Evolutionary conservation across 1,140 invertebrate genomes (phyloP).

Genomic region (Melanaphis sacchari): DNA sequence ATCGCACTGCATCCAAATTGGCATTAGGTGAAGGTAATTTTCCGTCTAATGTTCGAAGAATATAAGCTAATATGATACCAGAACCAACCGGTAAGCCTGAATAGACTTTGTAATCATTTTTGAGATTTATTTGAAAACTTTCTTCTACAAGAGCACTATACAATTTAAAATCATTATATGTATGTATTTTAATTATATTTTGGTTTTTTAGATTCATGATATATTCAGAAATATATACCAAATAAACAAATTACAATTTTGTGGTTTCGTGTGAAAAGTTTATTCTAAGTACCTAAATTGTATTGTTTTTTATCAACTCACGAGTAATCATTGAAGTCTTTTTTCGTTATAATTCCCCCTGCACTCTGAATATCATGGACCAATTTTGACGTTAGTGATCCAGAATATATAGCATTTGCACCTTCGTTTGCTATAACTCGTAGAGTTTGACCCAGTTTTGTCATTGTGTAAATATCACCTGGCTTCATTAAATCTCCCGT

Average conservation of each 20-base stretch:
- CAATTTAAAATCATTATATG: background rate
- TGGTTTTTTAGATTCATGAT: background rate
- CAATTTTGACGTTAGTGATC: constrained; percentile 71
- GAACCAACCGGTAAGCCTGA: constrained; percentile 76
- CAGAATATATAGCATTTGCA: constrained; percentile 71
- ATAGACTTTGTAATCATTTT: background rate
- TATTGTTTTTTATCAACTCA: constrained; percentile 58
- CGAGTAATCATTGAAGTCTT: constrained; percentile 74
- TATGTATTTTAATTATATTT: background rate
- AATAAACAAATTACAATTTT: background rate
- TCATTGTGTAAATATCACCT: constrained; percentile 76
- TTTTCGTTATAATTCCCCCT: constrained; percentile 78
- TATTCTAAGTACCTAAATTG: background rate
- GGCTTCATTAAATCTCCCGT: constrained; percentile 69
- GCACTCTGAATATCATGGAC: constrained; percentile 73
- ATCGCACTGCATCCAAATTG: constrained; percentile 74
- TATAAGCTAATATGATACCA: constrained; percentile 80
- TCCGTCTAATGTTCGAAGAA: constrained; percentile 82
- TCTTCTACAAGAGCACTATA: background rate
- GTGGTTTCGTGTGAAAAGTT: background rate
- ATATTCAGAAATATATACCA: background rate
- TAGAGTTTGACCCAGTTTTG: constrained; percentile 76
- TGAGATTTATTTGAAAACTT: background rate
- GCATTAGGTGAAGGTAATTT: constrained; percentile 67
- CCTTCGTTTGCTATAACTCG: constrained; percentile 74